Conservation (phyloP, 2,888 invertebrate species). For the Xanthia togata region DNA sequence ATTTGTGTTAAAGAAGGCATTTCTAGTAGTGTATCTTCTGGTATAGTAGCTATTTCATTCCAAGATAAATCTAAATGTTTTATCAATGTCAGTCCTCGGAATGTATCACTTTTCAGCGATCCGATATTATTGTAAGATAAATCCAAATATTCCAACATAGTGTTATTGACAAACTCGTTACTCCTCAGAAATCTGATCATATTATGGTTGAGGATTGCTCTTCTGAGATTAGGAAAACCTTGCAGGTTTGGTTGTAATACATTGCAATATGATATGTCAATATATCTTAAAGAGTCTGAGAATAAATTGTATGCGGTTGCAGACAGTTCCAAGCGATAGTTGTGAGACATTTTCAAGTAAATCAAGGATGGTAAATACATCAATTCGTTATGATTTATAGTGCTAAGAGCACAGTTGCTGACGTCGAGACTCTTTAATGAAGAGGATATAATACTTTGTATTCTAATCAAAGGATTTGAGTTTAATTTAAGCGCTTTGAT, state of each 20-base stretch:
- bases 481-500: conserved; percentile 89
- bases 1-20: conserved; percentile 91
- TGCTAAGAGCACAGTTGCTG: conserved; percentile 90
- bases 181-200: conserved; percentile 90
- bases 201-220: conserved; percentile 91
- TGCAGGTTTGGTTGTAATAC: conserved; percentile 91
- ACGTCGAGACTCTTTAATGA: conserved; percentile 90
- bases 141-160: conserved; percentile 91
- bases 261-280: conserved; percentile 92
- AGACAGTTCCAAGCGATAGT: conserved; percentile 89
- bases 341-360: conserved; percentile 91
- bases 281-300: conserved; percentile 88
- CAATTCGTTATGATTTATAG: conserved; percentile 89
- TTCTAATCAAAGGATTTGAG: conserved; percentile 87
- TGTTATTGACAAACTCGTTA: conserved; percentile 91
- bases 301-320: conserved; percentile 81
- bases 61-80: conserved; percentile 92
- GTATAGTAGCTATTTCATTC: conserved; percentile 92
- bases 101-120: conserved; percentile 91
- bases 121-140: conserved; percentile 92
- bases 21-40: conserved; percentile 90
- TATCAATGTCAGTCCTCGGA: conserved; percentile 90
- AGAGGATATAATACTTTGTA: conserved; percentile 87
- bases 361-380: conserved; percentile 90
- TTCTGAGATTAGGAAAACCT: conserved; percentile 91